Conservation (phyloP, 2,113 vertebrate genomes). For the Antennarius striatus region DNA sequence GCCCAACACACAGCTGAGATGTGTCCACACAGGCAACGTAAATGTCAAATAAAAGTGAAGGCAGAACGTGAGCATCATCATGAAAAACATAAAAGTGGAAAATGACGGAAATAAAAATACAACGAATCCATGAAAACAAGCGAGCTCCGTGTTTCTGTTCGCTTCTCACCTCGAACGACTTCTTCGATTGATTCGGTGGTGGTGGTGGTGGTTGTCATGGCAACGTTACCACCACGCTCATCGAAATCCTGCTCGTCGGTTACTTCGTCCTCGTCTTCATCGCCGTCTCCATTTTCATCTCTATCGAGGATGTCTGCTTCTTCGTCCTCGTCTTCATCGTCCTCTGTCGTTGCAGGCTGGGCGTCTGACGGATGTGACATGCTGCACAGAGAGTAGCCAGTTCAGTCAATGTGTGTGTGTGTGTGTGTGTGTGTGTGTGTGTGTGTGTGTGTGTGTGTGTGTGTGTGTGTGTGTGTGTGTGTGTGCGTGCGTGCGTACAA, state of each 20-base stretch:
- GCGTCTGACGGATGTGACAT: constrained; percentile 56
- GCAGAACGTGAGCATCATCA: constrained; percentile 3
- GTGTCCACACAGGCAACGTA: constrained; percentile 52
- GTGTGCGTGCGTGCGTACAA: no score
- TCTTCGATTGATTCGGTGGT: constrained; percentile 97
- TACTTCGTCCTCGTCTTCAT: constrained; percentile 80
- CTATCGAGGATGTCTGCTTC: constrained; percentile 77
- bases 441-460: background rate
- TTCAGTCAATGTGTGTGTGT: constrained; percentile 4
- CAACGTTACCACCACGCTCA: constrained; percentile 86
- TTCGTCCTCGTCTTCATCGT: constrained; percentile 70
- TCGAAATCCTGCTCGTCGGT: constrained; percentile 86
- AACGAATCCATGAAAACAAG: background rate
- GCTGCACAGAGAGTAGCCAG: constrained; percentile 27
- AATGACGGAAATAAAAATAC: background rate
- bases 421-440: background rate
- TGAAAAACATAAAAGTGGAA: constrained; percentile 10
- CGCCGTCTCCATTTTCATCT: constrained; percentile 83
- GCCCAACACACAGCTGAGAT: constrained; percentile 95
- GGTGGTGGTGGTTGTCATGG: constrained; percentile 94
- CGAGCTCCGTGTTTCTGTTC: background rate
- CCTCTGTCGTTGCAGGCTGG: constrained; percentile 65
- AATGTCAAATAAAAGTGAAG: constrained; percentile 16
- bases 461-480: no score
- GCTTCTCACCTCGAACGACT: constrained; percentile 90